Evolutionary conservation across 2,888 invertebrate species (phyloP), one percentile per base, ranked within the genome.

Genomic region (Eurois occulta): DNA sequence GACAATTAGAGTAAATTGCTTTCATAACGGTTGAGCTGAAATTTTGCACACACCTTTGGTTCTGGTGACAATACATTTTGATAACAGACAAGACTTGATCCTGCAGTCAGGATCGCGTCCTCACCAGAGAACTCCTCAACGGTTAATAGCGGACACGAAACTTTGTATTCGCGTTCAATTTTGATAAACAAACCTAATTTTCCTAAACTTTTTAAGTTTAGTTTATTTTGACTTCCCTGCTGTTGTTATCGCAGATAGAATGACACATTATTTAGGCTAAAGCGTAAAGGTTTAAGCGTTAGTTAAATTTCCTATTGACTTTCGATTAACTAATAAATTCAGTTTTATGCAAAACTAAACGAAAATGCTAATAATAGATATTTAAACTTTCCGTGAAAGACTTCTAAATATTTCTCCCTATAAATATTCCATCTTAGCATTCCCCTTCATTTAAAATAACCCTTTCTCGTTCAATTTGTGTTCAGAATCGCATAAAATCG

Each of bases 401-500:
- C 11, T 70, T 78, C 38, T 8, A 78, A 78, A 73, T 67, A 78
- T 75, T 82, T 83, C 52, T 72, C 18, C 66, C 24, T 67, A 46
- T 66, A 84, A 72, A 83, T 78, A 86, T 78, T 75, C 67, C 72
- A 60, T 75, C 64, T 62, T 21, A 60, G 32, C 52, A 75, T 79
- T 84, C 82, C 83, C 81, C 80, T 80, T 62, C 65, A 86, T 86
- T 83, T 79, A 70, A 84, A 86, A 78, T 78, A 87, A 88, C 87
- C 87, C 86, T 85, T 87, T 82, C 72, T 69, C 72, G 72, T 79
- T 83, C 83, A 77, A 85, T 79, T 86, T 87, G 82, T 79, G 76
- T 77, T 87, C 82, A 75, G 81, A 85, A 86, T 86, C 82, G 83
- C 84, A 86, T 87, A 88, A 89, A 90, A 86, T 85, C 79, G 77